Base-by-base conservation (phyloP, 2,113 vertebrate genomes). In the Physeter macrocephalus region DNA sequence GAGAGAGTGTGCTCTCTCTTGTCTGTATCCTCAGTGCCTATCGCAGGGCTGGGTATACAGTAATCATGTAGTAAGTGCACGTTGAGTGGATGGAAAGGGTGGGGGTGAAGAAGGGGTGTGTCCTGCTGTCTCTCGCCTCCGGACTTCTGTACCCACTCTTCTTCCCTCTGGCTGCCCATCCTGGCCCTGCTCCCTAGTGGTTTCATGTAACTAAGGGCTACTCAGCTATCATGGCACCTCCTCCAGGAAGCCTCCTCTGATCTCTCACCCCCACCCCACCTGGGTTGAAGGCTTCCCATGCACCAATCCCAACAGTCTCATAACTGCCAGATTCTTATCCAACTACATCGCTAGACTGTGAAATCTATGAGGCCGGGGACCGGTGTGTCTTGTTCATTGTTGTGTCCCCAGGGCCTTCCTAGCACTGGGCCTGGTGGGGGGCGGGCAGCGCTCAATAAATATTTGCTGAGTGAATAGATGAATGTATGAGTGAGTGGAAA, bases 21-120 rank as follows among this genome's bases (percentile, higher is more conserved):
- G 3, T 13, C 17, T 13, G 1, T 3, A 1, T 41, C 49, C 74
- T 67, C n/a, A 13, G 87, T 0, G 8, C 84, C 77, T 2, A 0
- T n/a, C 3, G 1, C 52, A 2, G 54, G 77, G 46, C 61, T 64
- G 61, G 39, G 27, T 14, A 0, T 5, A 41, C 31, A 34, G 59
- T 11, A 1, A 6, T 14, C 4, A n/a, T 2, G 29, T 11, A 5
- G 5, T 8, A n/a, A 23, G 29, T 10, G 21, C 43, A 1, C 0
- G 0, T 2, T 3, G 31, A 46, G 29, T 2, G 8, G 11, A 1
- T 5, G 20, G 75, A 43, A 39, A 4, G 15, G 34, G 2, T 9
- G 20, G 49, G 52, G 15, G 4, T 54, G 11, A 12, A 23, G 67
- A n/a, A 57, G 17, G 34, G 62, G 46, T 1, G 34, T 18, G 12